Evolutionary conservation across 30 jellyfish, hydroid and myxozoan genomes (phyloP).

Genomic region (Euphysa ruthae): DNA sequence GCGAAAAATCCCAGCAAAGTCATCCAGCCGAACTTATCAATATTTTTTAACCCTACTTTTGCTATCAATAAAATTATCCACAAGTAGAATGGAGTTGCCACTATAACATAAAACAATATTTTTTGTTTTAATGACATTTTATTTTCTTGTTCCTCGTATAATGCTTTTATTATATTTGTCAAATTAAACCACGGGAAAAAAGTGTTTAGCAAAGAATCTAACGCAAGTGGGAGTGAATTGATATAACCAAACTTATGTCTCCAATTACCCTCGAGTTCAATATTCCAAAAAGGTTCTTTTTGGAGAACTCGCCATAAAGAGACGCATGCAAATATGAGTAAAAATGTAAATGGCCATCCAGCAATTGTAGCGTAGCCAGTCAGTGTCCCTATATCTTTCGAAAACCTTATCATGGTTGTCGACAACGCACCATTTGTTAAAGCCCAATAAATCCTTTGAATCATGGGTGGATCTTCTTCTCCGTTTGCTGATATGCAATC

Average conservation of each 20-base stretch:
- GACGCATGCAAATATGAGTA: neutral
- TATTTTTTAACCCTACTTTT: neutral
- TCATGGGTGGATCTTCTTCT: neutral
- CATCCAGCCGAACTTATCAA: constrained; percentile 7
- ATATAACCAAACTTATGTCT: neutral
- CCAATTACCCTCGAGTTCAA: neutral
- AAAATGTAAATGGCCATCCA: neutral
- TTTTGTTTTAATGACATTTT: too few relatives aligned
- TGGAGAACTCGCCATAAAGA: neutral
- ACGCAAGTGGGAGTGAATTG: too few relatives aligned
- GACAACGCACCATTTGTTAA: neutral
- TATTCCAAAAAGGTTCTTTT: neutral
- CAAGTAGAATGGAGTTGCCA: neutral
- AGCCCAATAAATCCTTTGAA: constrained; percentile 7
- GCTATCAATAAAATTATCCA: neutral
- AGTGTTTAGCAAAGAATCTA: too few relatives aligned
- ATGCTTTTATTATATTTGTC: too few relatives aligned
- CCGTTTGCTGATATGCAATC: constrained; percentile 2
- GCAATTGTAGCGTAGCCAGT: neutral
- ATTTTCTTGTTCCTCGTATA: too few relatives aligned
- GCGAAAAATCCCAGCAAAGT: neutral
- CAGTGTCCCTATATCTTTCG: too few relatives aligned
- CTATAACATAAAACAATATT: neutral
- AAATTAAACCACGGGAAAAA: too few relatives aligned
- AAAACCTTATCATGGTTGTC: neutral